phyloP scores from a whole-genome alignment of 2,797 vertebrate species.

The Channa striata region DNA sequence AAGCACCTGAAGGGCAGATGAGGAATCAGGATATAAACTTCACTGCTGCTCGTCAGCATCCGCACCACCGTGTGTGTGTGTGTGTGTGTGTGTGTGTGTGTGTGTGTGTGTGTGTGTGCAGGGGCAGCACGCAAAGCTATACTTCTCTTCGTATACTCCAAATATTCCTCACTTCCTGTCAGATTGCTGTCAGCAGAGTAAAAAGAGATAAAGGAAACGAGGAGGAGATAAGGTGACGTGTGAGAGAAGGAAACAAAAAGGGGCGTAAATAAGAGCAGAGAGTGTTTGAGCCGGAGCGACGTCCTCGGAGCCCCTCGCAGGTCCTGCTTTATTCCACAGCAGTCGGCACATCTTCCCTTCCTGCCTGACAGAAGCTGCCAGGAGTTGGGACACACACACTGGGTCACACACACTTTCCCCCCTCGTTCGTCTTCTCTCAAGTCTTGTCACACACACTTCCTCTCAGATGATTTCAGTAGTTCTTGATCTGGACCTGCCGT shows the following conservation, averaged over 20 bases:
- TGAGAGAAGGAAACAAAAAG: conserved; percentile 20
- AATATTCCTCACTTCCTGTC: conserved; percentile 12
- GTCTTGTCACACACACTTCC: conserved; percentile 7
- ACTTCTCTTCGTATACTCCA: not conserved
- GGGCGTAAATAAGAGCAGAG: conserved; percentile 17
- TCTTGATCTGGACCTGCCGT: conserved; percentile 37
- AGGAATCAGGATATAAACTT: conserved; percentile 16
- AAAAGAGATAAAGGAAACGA: conserved; percentile 14
- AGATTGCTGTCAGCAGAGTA: conserved; percentile 16
- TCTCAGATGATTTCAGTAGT: conserved; percentile 17
- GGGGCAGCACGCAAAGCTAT: conserved; percentile 11
- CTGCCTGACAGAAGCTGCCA: conserved; percentile 21
- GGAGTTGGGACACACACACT: conserved; percentile 14
- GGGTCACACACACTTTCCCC: conserved; percentile 16
- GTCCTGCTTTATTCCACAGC: conserved; percentile 34
- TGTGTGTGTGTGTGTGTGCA: conserved; percentile 21
- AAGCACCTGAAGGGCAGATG: conserved; percentile 44
- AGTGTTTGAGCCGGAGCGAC: conserved; percentile 16
- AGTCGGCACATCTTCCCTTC: conserved; percentile 5
- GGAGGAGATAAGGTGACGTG: conserved; percentile 5
- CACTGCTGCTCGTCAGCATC: not conserved
- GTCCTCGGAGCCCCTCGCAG: conserved; percentile 4
- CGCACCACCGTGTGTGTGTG: not conserved
- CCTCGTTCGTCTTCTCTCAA: not conserved
- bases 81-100: not conserved